Base-by-base conservation (phyloP, 2,797 vertebrate genomes). In the Crypturellus tataupa region DNA sequence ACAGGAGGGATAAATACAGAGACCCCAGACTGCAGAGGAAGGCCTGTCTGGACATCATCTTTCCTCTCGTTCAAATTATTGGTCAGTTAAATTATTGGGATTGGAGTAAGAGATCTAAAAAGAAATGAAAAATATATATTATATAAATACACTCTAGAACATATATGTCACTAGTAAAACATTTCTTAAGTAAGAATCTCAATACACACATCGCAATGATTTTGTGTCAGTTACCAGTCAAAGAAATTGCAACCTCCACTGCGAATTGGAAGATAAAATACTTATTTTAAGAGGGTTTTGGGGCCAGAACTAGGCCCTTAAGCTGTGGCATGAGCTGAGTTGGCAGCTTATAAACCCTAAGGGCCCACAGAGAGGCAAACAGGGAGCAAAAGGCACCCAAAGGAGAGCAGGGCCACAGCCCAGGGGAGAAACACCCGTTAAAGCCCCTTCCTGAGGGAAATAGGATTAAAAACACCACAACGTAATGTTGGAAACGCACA, bases 1-100 rank as follows among this genome's bases (percentile, higher is more conserved):
- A 69, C 37, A 98, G 96, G 39, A 98, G 90, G 35, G 98, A 97
- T 62, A 99, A 60, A 67, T 97, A 97, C 10, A 94, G 78, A 8
- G 96, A 94, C 35, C 98, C 97, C 82, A 98, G 58, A 80, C 97
- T 84, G 21, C 97, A 93, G 59, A 97, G 89, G 47, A 97, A 95
- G 23, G 94, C 83, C 86, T 89, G 97, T 68, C 97, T 97, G 13
- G 95, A 90, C 80, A 95, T 94, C 98, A 98, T 98, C 56, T 71
- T 33, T 3, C 5, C 10, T 84, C 68, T 33, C 59, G 24, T 42
- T 62, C 60, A 21, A 51, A 80, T 9, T 39, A 63, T 2, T 17
- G 16, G 49, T n/a, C 7, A 21, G 12, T 47, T 25, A 23, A 64
- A 35, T 40, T 14, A 13, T 21, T 8, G 29, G 2, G 8, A 64